A percentile compares a stretch with the other conserved stretches of the same genome.
phyloP scores from a whole-genome alignment of 1,140 invertebrate genomes.

The Tetramorium simillimum region DNA sequence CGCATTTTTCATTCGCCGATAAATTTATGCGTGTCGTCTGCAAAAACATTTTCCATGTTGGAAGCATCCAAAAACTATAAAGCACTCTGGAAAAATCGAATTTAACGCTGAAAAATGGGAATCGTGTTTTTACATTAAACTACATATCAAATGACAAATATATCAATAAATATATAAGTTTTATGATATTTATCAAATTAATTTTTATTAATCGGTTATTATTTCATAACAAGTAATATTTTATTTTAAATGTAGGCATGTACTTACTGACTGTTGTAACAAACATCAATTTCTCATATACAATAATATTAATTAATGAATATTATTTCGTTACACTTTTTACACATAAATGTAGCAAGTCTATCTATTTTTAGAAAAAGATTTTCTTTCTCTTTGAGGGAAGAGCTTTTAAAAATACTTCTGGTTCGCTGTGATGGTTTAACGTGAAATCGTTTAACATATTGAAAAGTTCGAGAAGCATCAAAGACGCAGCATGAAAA shows the following conservation, averaged over 20 bases:
- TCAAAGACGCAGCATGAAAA: background rate
- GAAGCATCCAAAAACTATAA: background rate
- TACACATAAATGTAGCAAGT: background rate
- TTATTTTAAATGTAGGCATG: background rate
- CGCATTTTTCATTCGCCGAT: background rate
- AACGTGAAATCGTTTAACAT: slow-evolving; percentile 11
- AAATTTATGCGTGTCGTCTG: background rate
- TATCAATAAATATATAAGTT: background rate
- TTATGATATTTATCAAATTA: background rate
- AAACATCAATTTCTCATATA: background rate
- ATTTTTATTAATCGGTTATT: background rate
- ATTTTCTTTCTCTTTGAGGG: background rate
- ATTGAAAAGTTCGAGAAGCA: slow-evolving; percentile 13
- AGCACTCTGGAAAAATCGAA: background rate
- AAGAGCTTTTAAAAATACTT: background rate
- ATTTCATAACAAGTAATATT: background rate
- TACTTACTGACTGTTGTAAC: background rate
- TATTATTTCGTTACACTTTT: background rate
- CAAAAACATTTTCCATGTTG: background rate
- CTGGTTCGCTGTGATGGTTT: background rate
- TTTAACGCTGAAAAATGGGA: background rate
- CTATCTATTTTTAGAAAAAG: background rate
- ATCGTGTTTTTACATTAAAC: background rate
- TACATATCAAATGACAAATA: background rate
- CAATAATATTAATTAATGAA: background rate